A percentile compares a stretch with the other conserved stretches of the same genome.
phyloP scores from a whole-genome alignment of 2,113 vertebrate genomes.

The Candoia aspera region DNA sequence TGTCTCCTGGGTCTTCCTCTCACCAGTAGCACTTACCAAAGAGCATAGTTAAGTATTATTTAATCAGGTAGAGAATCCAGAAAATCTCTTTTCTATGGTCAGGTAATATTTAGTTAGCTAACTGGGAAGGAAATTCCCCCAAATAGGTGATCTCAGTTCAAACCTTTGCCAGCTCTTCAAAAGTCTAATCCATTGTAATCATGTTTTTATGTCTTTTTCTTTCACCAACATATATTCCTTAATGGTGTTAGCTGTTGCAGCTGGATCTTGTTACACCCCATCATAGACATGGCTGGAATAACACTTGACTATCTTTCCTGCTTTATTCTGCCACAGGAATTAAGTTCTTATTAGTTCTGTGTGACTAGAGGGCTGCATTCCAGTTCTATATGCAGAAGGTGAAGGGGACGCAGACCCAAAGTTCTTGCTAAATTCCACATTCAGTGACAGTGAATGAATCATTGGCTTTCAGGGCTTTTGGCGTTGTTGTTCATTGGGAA shows the following conservation, averaged over 20 bases:
- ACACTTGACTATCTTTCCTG: slow-evolving; percentile 70
- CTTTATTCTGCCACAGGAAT: slow-evolving; percentile 63
- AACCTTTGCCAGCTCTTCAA: slow-evolving; percentile 50
- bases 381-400: slow-evolving; percentile 55
- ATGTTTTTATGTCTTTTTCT: slow-evolving; percentile 66
- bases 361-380: slow-evolving; percentile 44
- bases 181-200: slow-evolving; percentile 57
- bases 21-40: slow-evolving; percentile 47
- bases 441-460: slow-evolving; percentile 74
- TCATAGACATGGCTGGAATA: slow-evolving; percentile 72
- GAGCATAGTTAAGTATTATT: slow-evolving; percentile 62
- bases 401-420: slow-evolving; percentile 66
- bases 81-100: slow-evolving; percentile 52
- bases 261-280: slow-evolving; percentile 60
- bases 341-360: slow-evolving; percentile 62
- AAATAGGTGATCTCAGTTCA: slow-evolving; percentile 56
- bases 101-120: slow-evolving; percentile 18
- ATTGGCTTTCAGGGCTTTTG: slow-evolving; percentile 71
- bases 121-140: neutral
- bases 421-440: slow-evolving; percentile 65
- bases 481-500: neutral
- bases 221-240: slow-evolving; percentile 61
- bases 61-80: slow-evolving; percentile 53
- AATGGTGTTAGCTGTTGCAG: slow-evolving; percentile 55
- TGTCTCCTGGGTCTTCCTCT: slow-evolving; percentile 15